Conservation (phyloP, 2,113 vertebrate species). For the Plotosus lineatus region DNA sequence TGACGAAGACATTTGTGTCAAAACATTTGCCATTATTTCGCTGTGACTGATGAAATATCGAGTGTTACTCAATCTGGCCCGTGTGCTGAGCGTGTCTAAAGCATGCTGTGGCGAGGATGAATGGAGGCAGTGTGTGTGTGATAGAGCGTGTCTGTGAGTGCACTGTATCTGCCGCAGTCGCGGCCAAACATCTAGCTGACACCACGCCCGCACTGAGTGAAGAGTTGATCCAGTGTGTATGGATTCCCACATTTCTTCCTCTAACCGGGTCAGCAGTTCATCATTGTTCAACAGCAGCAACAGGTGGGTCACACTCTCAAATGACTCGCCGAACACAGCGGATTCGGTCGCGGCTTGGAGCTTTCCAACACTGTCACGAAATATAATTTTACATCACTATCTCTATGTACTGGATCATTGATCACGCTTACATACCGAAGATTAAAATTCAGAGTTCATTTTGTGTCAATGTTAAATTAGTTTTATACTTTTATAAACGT, state of each 20-base stretch:
- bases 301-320: slow-evolving; percentile 51
- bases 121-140: slow-evolving; percentile 51
- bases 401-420: no score
- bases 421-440: no score
- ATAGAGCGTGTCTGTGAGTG: slow-evolving; percentile 8
- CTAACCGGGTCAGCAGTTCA: slow-evolving; percentile 47
- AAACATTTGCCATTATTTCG: slow-evolving; percentile 19
- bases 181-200: slow-evolving; percentile 55
- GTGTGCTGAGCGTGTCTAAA: slow-evolving; percentile 55
- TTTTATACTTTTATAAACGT: no score
- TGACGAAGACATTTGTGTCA: neutral
- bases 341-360: neutral
- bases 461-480: neutral
- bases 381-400: no score
- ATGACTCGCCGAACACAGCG: neutral
- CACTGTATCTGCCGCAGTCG: slow-evolving; percentile 16
- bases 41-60: slow-evolving; percentile 3
- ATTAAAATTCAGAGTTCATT: neutral
- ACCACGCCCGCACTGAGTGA: slow-evolving; percentile 44
- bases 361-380: neutral
- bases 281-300: slow-evolving; percentile 39
- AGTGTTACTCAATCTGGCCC: slow-evolving; percentile 19
- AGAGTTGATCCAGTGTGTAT: slow-evolving; percentile 48
- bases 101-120: slow-evolving; percentile 48
- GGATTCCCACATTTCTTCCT: slow-evolving; percentile 54